These are phyloP conservation scores for Recurvirostra avosetta DNA, from an alignment of 2,113 vertebrate species.

Conservation along the genomic window DNA sequence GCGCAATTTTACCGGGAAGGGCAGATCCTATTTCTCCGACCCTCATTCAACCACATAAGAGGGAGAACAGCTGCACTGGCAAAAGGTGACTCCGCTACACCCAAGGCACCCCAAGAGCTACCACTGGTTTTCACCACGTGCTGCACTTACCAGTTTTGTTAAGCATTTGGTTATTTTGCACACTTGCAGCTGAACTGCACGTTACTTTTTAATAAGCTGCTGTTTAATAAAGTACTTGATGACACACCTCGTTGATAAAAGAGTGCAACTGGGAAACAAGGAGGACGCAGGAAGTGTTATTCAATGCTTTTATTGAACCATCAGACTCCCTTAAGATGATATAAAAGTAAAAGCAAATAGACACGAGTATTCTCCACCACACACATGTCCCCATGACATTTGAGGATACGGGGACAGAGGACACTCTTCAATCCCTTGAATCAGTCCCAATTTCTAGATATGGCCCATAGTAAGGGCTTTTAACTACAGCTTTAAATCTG, in stretches of 20 bases:
- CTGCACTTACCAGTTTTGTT: not conserved
- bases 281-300: not conserved
- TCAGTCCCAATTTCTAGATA: not conserved
- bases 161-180: not conserved
- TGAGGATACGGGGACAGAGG: not conserved
- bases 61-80: not conserved
- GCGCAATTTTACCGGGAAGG: not conserved
- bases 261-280: not conserved
- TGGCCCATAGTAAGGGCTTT: not conserved
- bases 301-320: not conserved
- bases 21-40: not conserved
- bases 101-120: not conserved
- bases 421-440: not conserved
- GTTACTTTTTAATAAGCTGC: not conserved
- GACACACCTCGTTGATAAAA: constrained; percentile 12
- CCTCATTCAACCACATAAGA: not conserved
- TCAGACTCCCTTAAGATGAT: not conserved
- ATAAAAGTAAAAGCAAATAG: not conserved
- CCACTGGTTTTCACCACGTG: not conserved
- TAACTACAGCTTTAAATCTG: not conserved
- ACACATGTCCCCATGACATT: not conserved
- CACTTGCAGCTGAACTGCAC: not conserved
- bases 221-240: not conserved
- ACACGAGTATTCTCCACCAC: not conserved
- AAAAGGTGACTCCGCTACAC: not conserved